Base-by-base conservation (phyloP, 2,888 invertebrate species). In the Heliconius ethilla region DNA sequence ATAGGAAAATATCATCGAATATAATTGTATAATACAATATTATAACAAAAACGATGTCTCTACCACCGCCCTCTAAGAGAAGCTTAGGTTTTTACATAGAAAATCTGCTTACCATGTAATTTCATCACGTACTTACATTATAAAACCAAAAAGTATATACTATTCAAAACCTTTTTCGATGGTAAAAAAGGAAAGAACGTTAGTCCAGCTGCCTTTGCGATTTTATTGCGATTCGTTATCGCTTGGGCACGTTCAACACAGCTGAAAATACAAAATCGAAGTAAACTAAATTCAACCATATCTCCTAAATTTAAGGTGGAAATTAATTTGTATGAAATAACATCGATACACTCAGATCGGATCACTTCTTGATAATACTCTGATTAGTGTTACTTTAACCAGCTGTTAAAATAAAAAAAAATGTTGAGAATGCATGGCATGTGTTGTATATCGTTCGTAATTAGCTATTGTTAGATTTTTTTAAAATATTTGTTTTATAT, bases 191-290 rank as follows among this genome's bases (percentile, higher is more conserved):
- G 84, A 85, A 83, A 78, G 80, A 79, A 82, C 87, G 86, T 88
- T 89, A 83, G 86, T 84, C 87, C 91, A 91, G 91, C 92, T 92
- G 90, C 86, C 82, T 83, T 80, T 83, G 84, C 85, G 83, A 83
- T 88, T 86, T 86, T 87, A 84, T 85, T 85, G 82, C 84, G 82
- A 85, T 85, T 86, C 83, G 84, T 85, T 87, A 86, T 85, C 85
- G 83, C 75, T 75, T 69, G 75, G 79, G 75, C 79, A 82, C 81
- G 79, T 82, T 77, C 76, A 66, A 69, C 80, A 82, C 84, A 84
- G 83, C 83, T 83, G 83, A 84, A 81, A 82, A 83, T 79, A 84
- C 82, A 83, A 37, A 40, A 45, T 55, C 63, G 13, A 72, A 40
- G 27, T 76, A 33, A 37, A 55, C 25, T 29, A 77, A 69, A 67